A percentile compares a stretch with the other conserved stretches of the same genome.
Evolutionary conservation across 2,797 vertebrate species (phyloP).

Genomic region (Amazonetta brasiliensis): DNA sequence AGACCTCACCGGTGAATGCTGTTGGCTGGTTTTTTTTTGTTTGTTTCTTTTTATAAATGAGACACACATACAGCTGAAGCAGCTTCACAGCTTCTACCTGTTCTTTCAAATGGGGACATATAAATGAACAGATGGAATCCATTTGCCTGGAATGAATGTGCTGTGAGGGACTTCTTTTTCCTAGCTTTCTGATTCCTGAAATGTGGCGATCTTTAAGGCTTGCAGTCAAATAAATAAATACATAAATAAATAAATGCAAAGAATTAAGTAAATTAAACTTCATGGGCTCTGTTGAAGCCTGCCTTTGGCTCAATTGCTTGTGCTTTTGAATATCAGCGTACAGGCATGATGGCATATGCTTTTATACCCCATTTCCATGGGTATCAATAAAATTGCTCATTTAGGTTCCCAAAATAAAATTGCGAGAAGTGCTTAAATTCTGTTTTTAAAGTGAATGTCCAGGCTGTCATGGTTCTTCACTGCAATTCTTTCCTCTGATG

Average conservation of each 20-base stretch:
- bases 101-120: not conserved
- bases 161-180: not conserved
- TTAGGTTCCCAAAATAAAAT: not conserved
- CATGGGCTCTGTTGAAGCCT: not conserved
- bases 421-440: not conserved
- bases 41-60: not conserved
- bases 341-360: not conserved
- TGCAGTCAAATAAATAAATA: not conserved
- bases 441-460: not conserved
- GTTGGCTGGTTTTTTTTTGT: accelerated
- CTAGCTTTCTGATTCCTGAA: not conserved
- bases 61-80: not conserved
- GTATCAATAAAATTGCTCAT: not conserved
- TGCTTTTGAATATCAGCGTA: not conserved
- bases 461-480: not conserved
- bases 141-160: not conserved
- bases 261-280: not conserved
- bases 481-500: not conserved
- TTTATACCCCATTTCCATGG: not conserved
- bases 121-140: not conserved
- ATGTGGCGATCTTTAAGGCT: not conserved
- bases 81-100: not conserved
- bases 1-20: not conserved
- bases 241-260: not conserved
- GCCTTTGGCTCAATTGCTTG: not conserved